These are phyloP conservation scores for Sciurus vulgaris DNA, from an alignment of 2,797 vertebrate species.

Conservation along the genomic window DNA sequence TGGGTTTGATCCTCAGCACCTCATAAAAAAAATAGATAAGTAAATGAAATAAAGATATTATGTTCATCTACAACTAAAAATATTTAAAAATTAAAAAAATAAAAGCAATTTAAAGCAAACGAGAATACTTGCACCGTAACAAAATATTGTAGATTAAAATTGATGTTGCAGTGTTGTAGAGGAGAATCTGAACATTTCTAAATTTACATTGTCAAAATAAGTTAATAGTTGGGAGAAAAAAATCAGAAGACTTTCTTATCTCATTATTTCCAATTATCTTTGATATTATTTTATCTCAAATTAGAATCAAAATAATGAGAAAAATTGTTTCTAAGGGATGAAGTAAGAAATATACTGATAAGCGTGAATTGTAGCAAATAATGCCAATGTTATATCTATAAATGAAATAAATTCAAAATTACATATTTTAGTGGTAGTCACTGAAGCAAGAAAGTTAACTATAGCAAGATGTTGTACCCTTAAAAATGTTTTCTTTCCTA, in stretches of 20 bases:
- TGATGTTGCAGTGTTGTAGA: slow-evolving; percentile 9
- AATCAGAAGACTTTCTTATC: neutral
- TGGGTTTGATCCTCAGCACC: too few relatives aligned
- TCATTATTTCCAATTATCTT: slow-evolving; percentile 20
- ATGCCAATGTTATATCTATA: neutral
- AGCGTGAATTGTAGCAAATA: slow-evolving; percentile 19
- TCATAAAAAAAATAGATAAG: too few relatives aligned
- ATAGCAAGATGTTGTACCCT: neutral
- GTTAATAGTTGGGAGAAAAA: neutral
- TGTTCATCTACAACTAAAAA: too few relatives aligned
- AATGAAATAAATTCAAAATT: slow-evolving; percentile 51
- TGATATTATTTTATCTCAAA: slow-evolving; percentile 15
- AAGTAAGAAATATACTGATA: neutral
- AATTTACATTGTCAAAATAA: slow-evolving; percentile 11
- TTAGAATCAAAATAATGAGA: slow-evolving; percentile 1
- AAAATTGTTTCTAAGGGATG: neutral
- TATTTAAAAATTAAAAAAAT: neutral
- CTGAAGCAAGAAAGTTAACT: slow-evolving; percentile 26
- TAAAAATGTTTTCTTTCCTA: neutral
- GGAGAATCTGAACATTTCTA: slow-evolving; percentile 14
- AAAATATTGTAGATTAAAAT: slow-evolving; percentile 22
- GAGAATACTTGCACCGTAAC: neutral
- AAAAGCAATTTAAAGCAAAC: neutral
- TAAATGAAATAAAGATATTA: too few relatives aligned
- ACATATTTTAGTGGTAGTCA: neutral